Conservation (phyloP, 2,888 invertebrate species). For the Amphiduros pacificus region DNA sequence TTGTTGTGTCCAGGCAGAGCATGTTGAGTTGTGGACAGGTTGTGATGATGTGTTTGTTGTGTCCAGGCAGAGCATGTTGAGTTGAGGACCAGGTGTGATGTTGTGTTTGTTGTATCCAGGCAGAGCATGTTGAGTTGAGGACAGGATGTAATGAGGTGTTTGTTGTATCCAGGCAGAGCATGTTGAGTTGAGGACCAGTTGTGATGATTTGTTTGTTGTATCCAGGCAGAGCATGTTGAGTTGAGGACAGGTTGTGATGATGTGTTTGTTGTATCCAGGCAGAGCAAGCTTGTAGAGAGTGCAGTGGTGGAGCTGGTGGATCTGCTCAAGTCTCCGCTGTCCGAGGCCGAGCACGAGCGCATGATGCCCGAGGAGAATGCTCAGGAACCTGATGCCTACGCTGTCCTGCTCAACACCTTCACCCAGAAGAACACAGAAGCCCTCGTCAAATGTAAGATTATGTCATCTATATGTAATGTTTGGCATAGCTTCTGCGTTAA, state of each 20-base stretch:
- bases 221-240: no score
- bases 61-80: no score
- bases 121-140: no score
- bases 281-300: conserved; percentile 56
- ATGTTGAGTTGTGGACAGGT: no score
- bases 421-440: conserved; percentile 91
- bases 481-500: background rate
- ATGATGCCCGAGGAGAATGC: conserved; percentile 46
- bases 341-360: conserved; percentile 63
- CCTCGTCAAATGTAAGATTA: conserved; percentile 68
- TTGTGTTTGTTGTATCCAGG: no score
- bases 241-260: no score
- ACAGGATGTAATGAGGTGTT: no score
- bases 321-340: conserved; percentile 50
- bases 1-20: no score
- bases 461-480: no score
- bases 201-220: no score
- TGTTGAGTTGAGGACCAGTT: conserved; percentile 58
- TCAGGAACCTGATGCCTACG: conserved; percentile 57
- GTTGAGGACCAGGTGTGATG: no score
- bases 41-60: no score
- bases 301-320: conserved; percentile 58
- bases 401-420: conserved; percentile 64
- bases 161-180: conserved; percentile 47
- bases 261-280: conserved; percentile 37